These are phyloP conservation scores for Forbesichthys agassizii DNA, from an alignment of 2,113 vertebrate species.

Conservation along the genomic window DNA sequence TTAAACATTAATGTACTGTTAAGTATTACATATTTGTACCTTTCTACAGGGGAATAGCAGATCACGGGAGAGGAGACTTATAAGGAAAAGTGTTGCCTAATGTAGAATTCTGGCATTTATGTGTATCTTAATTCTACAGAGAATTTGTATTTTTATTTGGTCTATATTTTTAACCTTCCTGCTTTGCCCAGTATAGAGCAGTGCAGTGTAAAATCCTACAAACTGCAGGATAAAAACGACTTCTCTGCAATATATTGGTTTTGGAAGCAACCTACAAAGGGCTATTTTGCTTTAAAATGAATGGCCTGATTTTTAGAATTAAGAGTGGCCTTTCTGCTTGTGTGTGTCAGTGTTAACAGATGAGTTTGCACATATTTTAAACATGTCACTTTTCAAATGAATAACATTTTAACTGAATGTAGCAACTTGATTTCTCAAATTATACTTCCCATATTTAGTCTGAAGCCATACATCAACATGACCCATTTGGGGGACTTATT, in stretches of 20 bases:
- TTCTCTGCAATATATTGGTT: neutral
- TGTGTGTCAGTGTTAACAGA: no score
- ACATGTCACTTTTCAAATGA: no score
- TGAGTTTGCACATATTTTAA: no score
- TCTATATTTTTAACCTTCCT: neutral
- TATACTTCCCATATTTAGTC: neutral
- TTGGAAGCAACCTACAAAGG: neutral
- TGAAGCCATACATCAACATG: constrained; percentile 32
- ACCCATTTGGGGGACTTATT: constrained; percentile 34
- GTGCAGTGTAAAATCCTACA: neutral
- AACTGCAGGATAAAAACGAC: constrained; percentile 5
- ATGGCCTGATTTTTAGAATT: no score
- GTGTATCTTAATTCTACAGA: constrained; percentile 37
- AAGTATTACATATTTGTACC: no score
- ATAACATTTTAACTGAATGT: no score
- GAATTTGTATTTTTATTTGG: constrained; percentile 6
- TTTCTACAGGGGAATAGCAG: no score
- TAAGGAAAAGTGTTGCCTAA: constrained; percentile 57
- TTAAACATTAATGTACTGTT: no score
- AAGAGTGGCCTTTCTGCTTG: no score
- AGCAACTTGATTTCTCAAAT: neutral
- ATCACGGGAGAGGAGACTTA: constrained; percentile 10
- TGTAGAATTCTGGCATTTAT: constrained; percentile 45
- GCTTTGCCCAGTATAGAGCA: neutral
- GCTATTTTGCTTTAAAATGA: no score